Conservation (phyloP, 2,888 invertebrate genomes). For the Theristus sp. region DNA sequence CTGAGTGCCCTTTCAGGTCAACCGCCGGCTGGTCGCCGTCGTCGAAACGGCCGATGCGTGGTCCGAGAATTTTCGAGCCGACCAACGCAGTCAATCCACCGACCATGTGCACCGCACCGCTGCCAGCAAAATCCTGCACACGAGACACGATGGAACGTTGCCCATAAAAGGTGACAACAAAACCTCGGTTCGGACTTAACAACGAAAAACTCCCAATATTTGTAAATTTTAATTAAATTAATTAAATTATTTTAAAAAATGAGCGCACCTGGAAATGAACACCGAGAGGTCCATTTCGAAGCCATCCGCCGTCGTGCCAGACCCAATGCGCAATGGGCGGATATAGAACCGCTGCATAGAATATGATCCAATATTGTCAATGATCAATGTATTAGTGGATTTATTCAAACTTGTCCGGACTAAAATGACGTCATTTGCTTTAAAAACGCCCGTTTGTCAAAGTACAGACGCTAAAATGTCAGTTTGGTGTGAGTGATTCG, state of each 20-base stretch:
- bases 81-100: slow-evolving; percentile 31
- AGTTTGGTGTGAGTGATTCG: too few relatives aligned
- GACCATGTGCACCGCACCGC: slow-evolving; percentile 24
- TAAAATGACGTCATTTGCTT: too few relatives aligned
- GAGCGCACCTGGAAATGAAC: neutral
- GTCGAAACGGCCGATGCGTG: slow-evolving; percentile 34
- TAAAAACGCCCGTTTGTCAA: too few relatives aligned
- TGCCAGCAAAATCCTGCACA: slow-evolving; percentile 33
- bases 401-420: too few relatives aligned
- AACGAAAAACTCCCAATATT: too few relatives aligned
- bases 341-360: neutral
- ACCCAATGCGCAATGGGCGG: slow-evolving; percentile 37
- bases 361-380: slow-evolving; percentile 32
- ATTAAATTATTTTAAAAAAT: neutral
- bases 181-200: too few relatives aligned
- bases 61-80: slow-evolving; percentile 27
- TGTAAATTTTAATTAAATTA: too few relatives aligned
- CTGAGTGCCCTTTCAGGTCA: slow-evolving; percentile 3
- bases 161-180: neutral
- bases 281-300: slow-evolving; percentile 10
- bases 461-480: too few relatives aligned
- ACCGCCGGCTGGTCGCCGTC: slow-evolving; percentile 8
- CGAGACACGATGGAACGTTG: neutral
- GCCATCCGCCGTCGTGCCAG: slow-evolving; percentile 35
- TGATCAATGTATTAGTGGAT: too few relatives aligned